Percentiles rank a stretch among this genome's conserved stretches.
Conservation (phyloP, 2,888 invertebrate species). For the Mesorhabditis belari region DNA sequence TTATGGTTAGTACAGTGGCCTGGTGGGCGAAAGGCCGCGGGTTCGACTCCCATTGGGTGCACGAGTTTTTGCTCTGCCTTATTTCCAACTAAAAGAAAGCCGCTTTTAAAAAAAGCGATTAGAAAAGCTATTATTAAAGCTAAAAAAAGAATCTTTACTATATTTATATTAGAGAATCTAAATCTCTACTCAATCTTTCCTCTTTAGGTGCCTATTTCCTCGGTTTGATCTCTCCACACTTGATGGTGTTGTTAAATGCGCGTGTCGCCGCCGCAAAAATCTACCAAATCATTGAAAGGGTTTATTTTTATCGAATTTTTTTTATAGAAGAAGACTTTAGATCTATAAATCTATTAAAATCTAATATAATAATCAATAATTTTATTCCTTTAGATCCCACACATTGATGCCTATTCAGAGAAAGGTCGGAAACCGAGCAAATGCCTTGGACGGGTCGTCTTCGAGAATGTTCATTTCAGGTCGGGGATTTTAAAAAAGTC, state of each 20-base stretch:
- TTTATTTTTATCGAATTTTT: slow-evolving; percentile 2
- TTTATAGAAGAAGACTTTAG: neutral
- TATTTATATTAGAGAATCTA: too few species aligned
- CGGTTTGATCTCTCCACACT: slow-evolving; percentile 31
- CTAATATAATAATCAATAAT: neutral
- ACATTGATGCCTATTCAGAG: slow-evolving; percentile 35
- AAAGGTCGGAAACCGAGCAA: slow-evolving; percentile 16
- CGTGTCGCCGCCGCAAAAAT: slow-evolving; percentile 30
- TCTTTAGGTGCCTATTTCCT: slow-evolving; percentile 32
- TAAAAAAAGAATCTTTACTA: too few species aligned
- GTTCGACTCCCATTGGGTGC: too few species aligned
- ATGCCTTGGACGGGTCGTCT: slow-evolving; percentile 20
- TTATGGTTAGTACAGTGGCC: too few species aligned
- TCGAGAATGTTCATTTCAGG: slow-evolving; percentile 42
- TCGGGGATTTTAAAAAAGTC: slow-evolving; percentile 34
- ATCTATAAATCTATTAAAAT: neutral
- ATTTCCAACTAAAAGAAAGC: too few species aligned
- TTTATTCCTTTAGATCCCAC: slow-evolving; percentile 15
- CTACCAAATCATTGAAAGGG: slow-evolving; percentile 29
- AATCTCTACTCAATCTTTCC: too few species aligned
- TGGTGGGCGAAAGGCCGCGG: too few species aligned
- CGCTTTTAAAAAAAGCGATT: too few species aligned
- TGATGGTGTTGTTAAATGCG: slow-evolving; percentile 30
- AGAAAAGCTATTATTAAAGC: too few species aligned
- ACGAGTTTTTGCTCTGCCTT: too few species aligned